Evolutionary conservation across 2,797 vertebrate species (phyloP).

Genomic region (Sebastes flavidus): DNA sequence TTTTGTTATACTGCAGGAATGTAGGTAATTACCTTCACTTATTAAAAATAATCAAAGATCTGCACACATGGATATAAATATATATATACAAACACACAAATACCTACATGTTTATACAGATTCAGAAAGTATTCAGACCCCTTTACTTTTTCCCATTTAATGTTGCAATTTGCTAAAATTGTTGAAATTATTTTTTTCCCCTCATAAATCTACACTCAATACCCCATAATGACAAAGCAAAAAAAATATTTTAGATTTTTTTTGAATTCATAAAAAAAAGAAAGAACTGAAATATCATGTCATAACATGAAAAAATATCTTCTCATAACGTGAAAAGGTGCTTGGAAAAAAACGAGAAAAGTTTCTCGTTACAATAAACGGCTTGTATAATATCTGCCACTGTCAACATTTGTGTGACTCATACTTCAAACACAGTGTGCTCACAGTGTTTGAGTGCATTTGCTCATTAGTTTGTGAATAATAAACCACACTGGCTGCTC

Average conservation of each 20-base stretch:
- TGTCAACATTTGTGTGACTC: background rate
- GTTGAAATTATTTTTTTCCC: too few species aligned
- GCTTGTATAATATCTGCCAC: background rate
- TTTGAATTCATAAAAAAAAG: background rate
- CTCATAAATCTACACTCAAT: too few species aligned
- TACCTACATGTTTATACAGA: background rate
- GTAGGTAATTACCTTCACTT: too few species aligned
- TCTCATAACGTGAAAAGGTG: too few species aligned
- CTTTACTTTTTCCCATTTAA: background rate
- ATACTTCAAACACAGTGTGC: background rate
- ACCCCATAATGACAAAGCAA: too few species aligned
- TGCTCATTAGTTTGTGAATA: background rate
- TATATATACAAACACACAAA: background rate
- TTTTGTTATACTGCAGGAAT: too few species aligned
- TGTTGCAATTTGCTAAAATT: too few species aligned
- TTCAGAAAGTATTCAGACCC: background rate
- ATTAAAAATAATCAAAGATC: too few species aligned
- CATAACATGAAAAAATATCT: too few species aligned
- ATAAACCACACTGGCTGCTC: background rate
- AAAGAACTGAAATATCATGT: background rate
- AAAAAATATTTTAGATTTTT: too few species aligned
- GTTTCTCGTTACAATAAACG: background rate
- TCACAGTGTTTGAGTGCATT: background rate
- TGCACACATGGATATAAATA: background rate
- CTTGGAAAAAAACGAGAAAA: background rate